A percentile compares a stretch with the other conserved stretches of the same genome.
phyloP scores from a whole-genome alignment of 2,888 invertebrate genomes.

The Elmis aenea region DNA sequence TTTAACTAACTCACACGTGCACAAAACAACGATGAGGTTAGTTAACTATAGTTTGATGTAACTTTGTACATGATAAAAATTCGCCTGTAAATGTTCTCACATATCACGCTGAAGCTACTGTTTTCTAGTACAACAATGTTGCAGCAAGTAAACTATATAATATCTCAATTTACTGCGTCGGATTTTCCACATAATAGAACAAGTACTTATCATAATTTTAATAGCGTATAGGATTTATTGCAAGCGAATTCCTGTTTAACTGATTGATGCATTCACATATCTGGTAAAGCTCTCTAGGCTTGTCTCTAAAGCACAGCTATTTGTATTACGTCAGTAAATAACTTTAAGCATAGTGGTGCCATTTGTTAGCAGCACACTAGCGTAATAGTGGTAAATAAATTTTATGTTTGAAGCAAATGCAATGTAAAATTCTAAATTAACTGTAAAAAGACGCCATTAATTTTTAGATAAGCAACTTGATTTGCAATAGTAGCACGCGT shows the following conservation, averaged over 20 bases:
- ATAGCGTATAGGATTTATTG: conserved; percentile 11
- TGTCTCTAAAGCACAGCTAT: conserved; percentile 23
- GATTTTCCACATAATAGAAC: conserved; percentile 7
- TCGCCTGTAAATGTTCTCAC: too few relatives aligned
- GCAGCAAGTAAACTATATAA: too few relatives aligned
- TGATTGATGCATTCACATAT: conserved; percentile 28
- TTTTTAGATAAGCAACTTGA: too few relatives aligned
- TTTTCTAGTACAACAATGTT: too few relatives aligned
- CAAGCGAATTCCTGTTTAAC: conserved; percentile 12
- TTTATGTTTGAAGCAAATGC: neutral
- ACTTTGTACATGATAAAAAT: too few relatives aligned
- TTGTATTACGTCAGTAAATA: conserved; percentile 19
- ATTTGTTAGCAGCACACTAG: conserved; percentile 14
- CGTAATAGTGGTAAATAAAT: conserved; percentile 11
- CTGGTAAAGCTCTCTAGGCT: conserved; percentile 21
- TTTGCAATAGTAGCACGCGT: too few relatives aligned
- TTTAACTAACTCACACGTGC: too few relatives aligned
- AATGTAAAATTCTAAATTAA: conserved; percentile 1
- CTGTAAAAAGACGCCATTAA: too few relatives aligned
- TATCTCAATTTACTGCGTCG: too few relatives aligned
- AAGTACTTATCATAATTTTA: conserved; percentile 8
- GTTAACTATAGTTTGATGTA: too few relatives aligned
- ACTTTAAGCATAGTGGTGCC: conserved; percentile 13
- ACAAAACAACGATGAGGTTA: too few relatives aligned
- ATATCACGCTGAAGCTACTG: too few relatives aligned